These are phyloP conservation scores for Gouania willdenowi DNA, from an alignment of 2,797 vertebrate genomes.

Conservation along the genomic window DNA sequence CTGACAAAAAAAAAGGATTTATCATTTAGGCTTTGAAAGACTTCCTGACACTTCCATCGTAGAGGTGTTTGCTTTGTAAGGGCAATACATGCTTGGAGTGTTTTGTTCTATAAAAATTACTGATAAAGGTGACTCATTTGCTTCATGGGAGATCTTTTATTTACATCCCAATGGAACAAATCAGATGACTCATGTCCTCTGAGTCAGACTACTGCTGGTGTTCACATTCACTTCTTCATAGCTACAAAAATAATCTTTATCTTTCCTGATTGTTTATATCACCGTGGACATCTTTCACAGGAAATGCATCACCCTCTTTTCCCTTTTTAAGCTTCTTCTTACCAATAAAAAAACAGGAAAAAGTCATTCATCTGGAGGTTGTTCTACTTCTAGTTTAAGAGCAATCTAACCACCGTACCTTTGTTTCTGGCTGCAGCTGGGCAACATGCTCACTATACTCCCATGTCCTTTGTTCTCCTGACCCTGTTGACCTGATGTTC, in stretches of 20 bases:
- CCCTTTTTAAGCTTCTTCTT: conserved; percentile 14
- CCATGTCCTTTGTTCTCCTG: conserved; percentile 47
- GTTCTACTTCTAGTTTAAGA: conserved; percentile 30
- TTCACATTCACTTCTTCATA: conserved; percentile 5
- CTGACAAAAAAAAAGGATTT: no score
- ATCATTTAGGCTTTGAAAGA: no score
- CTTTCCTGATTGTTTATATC: conserved; percentile 5
- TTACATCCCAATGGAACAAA: conserved; percentile 37
- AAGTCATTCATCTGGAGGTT: conserved; percentile 20
- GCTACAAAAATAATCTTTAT: background rate
- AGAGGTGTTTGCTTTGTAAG: conserved; percentile 10
- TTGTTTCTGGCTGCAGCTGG: conserved; percentile 47
- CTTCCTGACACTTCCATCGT: conserved; percentile 3
- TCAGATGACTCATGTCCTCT: conserved; percentile 29
- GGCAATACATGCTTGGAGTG: conserved; percentile 24
- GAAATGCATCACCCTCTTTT: conserved; percentile 8
- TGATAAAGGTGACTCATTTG: conserved; percentile 39
- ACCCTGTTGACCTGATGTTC: conserved; percentile 56
- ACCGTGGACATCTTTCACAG: conserved; percentile 7
- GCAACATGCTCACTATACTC: conserved; percentile 18
- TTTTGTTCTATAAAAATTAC: conserved; percentile 22
- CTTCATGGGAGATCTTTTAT: conserved; percentile 38
- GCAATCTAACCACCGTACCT: conserved; percentile 32
- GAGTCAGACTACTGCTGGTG: conserved; percentile 29
- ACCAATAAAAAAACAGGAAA: conserved; percentile 27